Percentiles rank a stretch among this genome's conserved stretches.
phyloP scores from a whole-genome alignment of 2,888 invertebrate genomes.

The Anoncus sp. region DNA sequence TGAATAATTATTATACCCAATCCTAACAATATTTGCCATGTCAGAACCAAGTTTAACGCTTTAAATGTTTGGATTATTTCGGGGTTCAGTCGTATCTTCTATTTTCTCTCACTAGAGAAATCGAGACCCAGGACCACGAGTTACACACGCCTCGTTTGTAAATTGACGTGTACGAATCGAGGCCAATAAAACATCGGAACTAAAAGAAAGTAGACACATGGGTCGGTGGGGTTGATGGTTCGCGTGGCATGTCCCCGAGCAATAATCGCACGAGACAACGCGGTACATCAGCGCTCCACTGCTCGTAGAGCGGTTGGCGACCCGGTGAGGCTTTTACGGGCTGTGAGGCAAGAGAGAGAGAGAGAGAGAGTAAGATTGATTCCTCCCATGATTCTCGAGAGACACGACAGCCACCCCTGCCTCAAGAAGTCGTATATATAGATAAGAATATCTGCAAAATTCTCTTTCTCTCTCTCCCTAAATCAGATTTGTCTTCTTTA shows the following conservation, averaged over 20 bases:
- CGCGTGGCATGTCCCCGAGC: conserved; percentile 57
- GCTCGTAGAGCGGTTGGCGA: conserved; percentile 39
- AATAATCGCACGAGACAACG: conserved; percentile 54
- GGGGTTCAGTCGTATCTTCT: not conserved
- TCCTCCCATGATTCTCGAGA: conserved; percentile 48
- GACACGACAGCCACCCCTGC: conserved; percentile 28
- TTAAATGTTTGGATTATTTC: not conserved
- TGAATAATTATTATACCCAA: too few species aligned
- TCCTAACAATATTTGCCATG: not conserved
- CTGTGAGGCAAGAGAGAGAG: conserved; percentile 43
- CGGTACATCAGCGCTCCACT: conserved; percentile 40
- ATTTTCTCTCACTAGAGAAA: conserved; percentile 8
- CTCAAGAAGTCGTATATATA: conserved; percentile 43
- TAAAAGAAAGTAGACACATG: conserved; percentile 6
- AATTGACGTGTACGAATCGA: conserved; percentile 66
- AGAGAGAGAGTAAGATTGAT: conserved; percentile 60
- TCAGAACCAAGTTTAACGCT: not conserved
- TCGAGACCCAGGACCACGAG: conserved; percentile 26
- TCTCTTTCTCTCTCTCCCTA: conserved; percentile 3
- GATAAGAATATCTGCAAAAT: conserved; percentile 43
- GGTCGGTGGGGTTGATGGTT: conserved; percentile 45
- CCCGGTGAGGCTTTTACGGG: conserved; percentile 46
- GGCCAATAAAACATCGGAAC: conserved; percentile 61
- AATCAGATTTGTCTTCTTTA: not conserved
- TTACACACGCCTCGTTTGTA: conserved; percentile 45